A percentile compares a stretch with the other conserved stretches of the same genome.
phyloP scores from a whole-genome alignment of 2,797 vertebrate genomes.

The Thamnophis elegans region DNA sequence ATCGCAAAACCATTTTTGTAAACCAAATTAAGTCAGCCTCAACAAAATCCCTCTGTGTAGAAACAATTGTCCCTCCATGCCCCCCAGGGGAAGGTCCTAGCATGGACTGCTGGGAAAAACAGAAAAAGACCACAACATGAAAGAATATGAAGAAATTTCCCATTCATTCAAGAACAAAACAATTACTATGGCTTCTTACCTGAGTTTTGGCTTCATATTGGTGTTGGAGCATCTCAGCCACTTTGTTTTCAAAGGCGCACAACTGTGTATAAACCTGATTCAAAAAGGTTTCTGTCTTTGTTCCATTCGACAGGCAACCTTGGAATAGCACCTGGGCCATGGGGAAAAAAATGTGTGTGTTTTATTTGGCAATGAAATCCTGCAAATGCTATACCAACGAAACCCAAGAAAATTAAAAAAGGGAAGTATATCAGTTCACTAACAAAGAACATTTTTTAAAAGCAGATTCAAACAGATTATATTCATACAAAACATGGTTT shows the following conservation, averaged over 20 bases:
- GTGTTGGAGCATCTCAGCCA: constrained; percentile 90
- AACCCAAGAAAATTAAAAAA: neutral
- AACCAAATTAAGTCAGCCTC: neutral
- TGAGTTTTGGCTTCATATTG: constrained; percentile 80
- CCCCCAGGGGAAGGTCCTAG: neutral
- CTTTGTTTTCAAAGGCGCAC: constrained; percentile 91
- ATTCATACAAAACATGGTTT: neutral
- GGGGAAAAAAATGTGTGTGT: neutral
- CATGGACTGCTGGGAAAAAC: neutral
- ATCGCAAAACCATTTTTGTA: neutral
- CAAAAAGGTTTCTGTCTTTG: constrained; percentile 82
- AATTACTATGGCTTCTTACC: constrained; percentile 54
- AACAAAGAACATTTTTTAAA: neutral
- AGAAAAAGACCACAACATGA: neutral
- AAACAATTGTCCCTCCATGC: neutral
- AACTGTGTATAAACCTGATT: constrained; percentile 91
- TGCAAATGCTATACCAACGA: neutral
- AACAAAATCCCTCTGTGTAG: neutral
- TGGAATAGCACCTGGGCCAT: constrained; percentile 88
- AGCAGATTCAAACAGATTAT: neutral
- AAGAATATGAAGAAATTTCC: neutral
- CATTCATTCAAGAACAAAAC: neutral
- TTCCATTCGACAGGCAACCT: constrained; percentile 88
- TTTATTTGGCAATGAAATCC: neutral
- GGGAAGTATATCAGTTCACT: neutral